Evolutionary conservation across 2,797 vertebrate genomes (phyloP).

Genomic region (Pantherophis vulpinus): DNA sequence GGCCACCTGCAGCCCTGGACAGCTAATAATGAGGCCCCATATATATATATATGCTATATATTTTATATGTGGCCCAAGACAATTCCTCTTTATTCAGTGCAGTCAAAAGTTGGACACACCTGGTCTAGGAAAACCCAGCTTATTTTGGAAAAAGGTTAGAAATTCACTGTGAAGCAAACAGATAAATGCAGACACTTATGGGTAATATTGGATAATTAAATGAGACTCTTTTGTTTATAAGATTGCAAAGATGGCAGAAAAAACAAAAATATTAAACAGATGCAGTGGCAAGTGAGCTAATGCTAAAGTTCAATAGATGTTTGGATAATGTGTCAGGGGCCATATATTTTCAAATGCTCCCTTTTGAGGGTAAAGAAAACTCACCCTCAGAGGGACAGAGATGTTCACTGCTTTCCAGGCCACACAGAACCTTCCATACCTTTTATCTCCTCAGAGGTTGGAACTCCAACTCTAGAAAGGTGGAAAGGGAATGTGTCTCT

Average conservation of each 20-base stretch:
- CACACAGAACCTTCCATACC: neutral
- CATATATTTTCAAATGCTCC: neutral
- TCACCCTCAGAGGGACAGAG: neutral
- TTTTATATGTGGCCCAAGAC: too few relatives aligned
- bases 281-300: constrained; percentile 24
- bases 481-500: neutral
- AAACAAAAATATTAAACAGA: neutral
- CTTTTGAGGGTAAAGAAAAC: neutral
- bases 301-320: neutral
- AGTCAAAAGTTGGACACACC: constrained; percentile 31
- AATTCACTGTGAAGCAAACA: constrained; percentile 58
- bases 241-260: neutral
- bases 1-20: too few relatives aligned
- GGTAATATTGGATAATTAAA: neutral
- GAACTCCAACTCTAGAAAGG: neutral
- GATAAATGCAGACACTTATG: constrained; percentile 34
- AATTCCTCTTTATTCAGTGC: too few relatives aligned
- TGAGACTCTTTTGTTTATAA: neutral
- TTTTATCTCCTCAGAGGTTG: neutral
- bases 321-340: neutral
- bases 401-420: neutral
- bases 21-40: too few relatives aligned
- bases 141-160: constrained; percentile 53
- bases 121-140: constrained; percentile 69
- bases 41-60: too few relatives aligned